Evolutionary conservation across 2,888 invertebrate species (phyloP).

Genomic region (Rhogogaster chlorosoma): DNA sequence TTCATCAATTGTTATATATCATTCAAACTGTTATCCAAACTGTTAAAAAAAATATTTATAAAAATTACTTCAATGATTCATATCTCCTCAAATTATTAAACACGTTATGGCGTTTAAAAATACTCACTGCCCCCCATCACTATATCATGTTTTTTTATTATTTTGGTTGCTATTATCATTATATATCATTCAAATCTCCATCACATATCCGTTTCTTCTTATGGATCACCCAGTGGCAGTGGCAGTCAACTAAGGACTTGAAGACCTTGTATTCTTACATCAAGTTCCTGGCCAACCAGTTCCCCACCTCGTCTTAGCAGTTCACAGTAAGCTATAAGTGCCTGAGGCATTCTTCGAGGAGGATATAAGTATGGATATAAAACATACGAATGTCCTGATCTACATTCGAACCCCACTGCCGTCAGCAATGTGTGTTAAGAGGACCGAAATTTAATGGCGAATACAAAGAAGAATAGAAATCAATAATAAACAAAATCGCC

Average conservation of each 20-base stretch:
- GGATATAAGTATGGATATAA: slow-evolving; percentile 29
- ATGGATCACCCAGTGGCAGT: slow-evolving; percentile 2
- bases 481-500: slow-evolving; percentile 1
- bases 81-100: neutral
- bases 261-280: slow-evolving; percentile 15
- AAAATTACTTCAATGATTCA: neutral
- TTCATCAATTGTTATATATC: neutral
- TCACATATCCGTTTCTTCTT: neutral
- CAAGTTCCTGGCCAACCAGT: slow-evolving; percentile 43
- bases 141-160: neutral
- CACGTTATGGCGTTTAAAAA: neutral
- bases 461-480: neutral
- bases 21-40: neutral
- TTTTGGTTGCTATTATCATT: neutral
- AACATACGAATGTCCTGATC: slow-evolving; percentile 34
- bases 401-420: slow-evolving; percentile 33
- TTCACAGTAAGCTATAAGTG: slow-evolving; percentile 17
- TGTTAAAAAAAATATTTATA: neutral
- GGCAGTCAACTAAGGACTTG: slow-evolving; percentile 39
- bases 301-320: slow-evolving; percentile 43
- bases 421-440: neutral
- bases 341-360: slow-evolving; percentile 3
- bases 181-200: neutral
- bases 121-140: neutral
- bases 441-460: slow-evolving; percentile 19